These are phyloP conservation scores for Dallia pectoralis DNA, from an alignment of 2,797 vertebrate genomes.

Conservation along the genomic window DNA sequence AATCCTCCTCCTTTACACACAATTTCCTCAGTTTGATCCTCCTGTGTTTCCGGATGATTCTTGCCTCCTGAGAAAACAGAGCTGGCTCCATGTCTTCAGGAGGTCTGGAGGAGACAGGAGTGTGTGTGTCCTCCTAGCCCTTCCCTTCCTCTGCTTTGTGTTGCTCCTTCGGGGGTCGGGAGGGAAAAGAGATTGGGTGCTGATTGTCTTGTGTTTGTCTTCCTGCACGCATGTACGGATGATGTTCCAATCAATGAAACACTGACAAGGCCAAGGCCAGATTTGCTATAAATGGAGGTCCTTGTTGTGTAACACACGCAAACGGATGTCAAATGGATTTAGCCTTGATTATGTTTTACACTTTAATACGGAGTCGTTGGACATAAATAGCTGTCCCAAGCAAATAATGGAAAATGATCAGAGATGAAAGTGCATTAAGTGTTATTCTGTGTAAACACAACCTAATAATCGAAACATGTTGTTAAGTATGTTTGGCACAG, in stretches of 20 bases:
- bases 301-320: not conserved
- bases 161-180: conserved; percentile 34
- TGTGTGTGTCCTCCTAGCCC: conserved; percentile 45
- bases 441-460: too few relatives aligned
- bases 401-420: too few relatives aligned
- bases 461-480: too few relatives aligned
- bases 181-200: conserved; percentile 24
- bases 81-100: conserved; percentile 43
- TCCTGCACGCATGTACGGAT: conserved; percentile 25
- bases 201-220: conserved; percentile 44
- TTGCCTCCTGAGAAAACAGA: conserved; percentile 63
- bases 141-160: conserved; percentile 56
- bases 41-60: conserved; percentile 49
- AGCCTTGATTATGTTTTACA: too few relatives aligned
- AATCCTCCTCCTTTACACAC: conserved; percentile 34
- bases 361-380: too few relatives aligned
- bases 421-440: too few relatives aligned
- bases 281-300: too few relatives aligned
- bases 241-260: not conserved
- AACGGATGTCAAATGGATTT: too few relatives aligned
- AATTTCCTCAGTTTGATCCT: conserved; percentile 56
- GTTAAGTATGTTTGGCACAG: too few relatives aligned
- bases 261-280: not conserved
- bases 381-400: too few relatives aligned
- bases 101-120: conserved; percentile 39